These are phyloP conservation scores for Craterocephalus amniculus DNA, from an alignment of 2,797 vertebrate species.

Conservation along the genomic window DNA sequence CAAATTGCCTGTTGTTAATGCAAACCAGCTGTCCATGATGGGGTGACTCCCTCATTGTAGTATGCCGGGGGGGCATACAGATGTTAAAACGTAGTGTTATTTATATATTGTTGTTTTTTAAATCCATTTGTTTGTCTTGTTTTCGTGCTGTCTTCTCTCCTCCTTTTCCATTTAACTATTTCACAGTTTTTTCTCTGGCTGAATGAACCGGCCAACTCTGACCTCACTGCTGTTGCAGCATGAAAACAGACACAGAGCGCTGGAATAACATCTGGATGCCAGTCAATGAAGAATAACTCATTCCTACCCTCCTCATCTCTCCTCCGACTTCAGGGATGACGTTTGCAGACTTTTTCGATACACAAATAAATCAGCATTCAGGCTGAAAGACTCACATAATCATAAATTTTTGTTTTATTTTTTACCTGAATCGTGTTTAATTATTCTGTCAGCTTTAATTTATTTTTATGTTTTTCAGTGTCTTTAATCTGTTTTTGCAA, in stretches of 20 bases:
- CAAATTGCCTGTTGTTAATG: conserved; percentile 74
- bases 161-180: conserved; percentile 27
- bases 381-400: conserved; percentile 2
- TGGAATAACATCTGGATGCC: conserved; percentile 81
- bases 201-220: conserved; percentile 68
- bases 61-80: conserved; percentile 26
- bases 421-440: no score
- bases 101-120: conserved; percentile 31
- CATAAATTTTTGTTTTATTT: no score
- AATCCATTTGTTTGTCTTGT: conserved; percentile 34
- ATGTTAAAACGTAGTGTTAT: conserved; percentile 30
- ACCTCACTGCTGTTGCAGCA: conserved; percentile 72
- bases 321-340: conserved; percentile 16
- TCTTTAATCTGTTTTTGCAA: no score
- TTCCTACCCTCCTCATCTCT: conserved; percentile 30
- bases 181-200: conserved; percentile 42
- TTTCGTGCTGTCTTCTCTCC: conserved; percentile 11
- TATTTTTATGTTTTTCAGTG: no score
- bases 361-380: neutral
- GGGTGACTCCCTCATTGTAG: conserved; percentile 41
- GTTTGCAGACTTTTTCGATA: conserved; percentile 1
- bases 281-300: conserved; percentile 64
- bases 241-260: conserved; percentile 62
- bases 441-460: no score
- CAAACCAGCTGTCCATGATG: conserved; percentile 69